Base-by-base conservation (phyloP, 2,113 vertebrate genomes). In the Chaetodon trifascialis region DNA sequence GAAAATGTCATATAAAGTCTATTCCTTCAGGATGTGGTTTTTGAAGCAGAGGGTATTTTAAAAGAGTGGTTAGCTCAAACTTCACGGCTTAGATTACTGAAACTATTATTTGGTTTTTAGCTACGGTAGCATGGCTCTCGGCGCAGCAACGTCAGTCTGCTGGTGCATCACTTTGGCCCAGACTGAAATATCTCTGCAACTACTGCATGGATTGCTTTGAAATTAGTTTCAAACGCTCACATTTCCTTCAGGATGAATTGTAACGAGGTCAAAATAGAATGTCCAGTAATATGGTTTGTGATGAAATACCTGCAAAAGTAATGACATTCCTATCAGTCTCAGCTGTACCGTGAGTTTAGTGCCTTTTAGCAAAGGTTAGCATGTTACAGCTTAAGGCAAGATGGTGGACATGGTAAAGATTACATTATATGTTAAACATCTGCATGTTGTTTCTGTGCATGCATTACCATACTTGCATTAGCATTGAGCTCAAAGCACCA, bases 141-240 rank as follows among this genome's bases (percentile, higher is more conserved):
- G 12, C n/a, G 42, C n/a, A 11, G 19, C 4, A 25, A 4, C 36
- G n/a, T 34, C 40, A 12, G 23, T 47, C 23, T 34, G 17, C 21
- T 0, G 0, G 19, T 34, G 23, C 25, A 60, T 2, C 25, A 36
- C 25, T 46, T 47, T 46, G 7, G 9, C 40, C 46, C 14, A 42
- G 36, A 75, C 73, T 75, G 23, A 66, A 66, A 44, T 34, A 44
- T 54, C 60, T 65, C n/a, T 30, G n/a, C 15, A 30, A 21, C 3
- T 40, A 14, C 7, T 11, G 36, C 1, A 46, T 21, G 16, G 51
- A 66, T 36, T 44, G 8, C 12, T 17, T 19, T 25, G 16, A 42
- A 14, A 19, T 42, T 19, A 4, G 0, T 10, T 16, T 4, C 8
- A 36, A 5, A 14, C 3, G 12, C 54, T 21, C 11, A 47, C 19